Evolutionary conservation across 2,797 vertebrate species (phyloP).

Genomic region (Falco biarmicus): DNA sequence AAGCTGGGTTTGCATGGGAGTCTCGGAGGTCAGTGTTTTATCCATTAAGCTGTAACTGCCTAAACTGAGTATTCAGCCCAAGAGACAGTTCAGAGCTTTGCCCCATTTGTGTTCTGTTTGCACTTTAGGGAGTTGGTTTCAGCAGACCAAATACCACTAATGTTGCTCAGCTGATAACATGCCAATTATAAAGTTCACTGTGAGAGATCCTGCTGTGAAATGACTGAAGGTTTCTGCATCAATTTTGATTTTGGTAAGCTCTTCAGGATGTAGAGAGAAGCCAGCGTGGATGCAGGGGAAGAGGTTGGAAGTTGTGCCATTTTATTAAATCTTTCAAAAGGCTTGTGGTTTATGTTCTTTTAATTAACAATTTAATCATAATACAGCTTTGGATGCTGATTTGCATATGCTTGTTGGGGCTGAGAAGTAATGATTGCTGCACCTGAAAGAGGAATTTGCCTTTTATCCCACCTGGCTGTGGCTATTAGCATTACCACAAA

Average conservation of each 20-base stretch:
- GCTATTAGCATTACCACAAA: background rate
- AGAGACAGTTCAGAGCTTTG: background rate
- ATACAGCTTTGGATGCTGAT: background rate
- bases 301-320: background rate
- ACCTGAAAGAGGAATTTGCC: background rate
- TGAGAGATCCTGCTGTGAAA: background rate
- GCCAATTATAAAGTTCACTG: background rate
- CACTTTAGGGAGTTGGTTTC: background rate
- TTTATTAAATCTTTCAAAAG: background rate
- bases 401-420: background rate
- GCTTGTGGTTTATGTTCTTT: background rate
- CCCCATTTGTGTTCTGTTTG: conserved; percentile 15
- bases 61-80: background rate
- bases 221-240: background rate
- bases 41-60: conserved; percentile 1
- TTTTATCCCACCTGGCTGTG: background rate
- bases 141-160: background rate
- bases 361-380: background rate
- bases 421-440: background rate
- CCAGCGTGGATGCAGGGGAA: background rate
- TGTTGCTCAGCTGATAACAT: background rate
- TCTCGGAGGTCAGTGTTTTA: background rate
- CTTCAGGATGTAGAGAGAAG: background rate
- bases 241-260: background rate
- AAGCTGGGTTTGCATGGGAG: background rate